Base-by-base conservation (phyloP, 2,888 invertebrate species). In the Caenorhabditis sinica region DNA sequence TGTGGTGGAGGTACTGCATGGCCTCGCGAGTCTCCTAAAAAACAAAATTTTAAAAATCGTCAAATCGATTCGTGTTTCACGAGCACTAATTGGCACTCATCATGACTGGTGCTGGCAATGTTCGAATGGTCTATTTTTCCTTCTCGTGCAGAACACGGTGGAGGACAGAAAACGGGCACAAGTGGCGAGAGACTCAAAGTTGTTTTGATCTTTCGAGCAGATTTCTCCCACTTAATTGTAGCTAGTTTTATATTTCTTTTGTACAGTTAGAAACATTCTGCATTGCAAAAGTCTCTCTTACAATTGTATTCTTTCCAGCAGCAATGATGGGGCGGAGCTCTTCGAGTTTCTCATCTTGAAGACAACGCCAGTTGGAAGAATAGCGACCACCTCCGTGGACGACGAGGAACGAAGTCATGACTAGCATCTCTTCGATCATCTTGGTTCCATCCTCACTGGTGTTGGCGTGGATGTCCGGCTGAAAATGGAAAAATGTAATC, bases 1-100 rank as follows among this genome's bases (percentile, higher is more conserved):
- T n/a, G 8, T 51, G 13, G 11, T 49, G 43, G 5, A 74, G 51
- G 33, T 28, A 63, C 13, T 51, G 25, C 6, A 51, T 45, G 1
- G 73, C 73, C 33, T 63, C 63, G 20, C 30, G 43, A 3, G 30
- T 23, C 25, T 74, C 63, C 73, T 74, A n/a, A 25, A 74, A 63
- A 28, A 13, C 15, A 43, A 20, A 43, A 40, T 17, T 0, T 5
- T 15, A 1, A 49, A 49, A 49, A 49, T 49, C 49, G 49, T 49
- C 49, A 15, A 49, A 49, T 49, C 49, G 49, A 49, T 49, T 49
- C 4, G 20, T 49, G 49, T 20, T n/a, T 49, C 17, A 17, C 9
- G n/a, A 49, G 8, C 8, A 49, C n/a, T 20, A 49, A 49, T 49
- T 49, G 49, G 20, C 49, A 20, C 2, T 20, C n/a, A 20, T 49